A percentile compares a stretch with the other conserved stretches of the same genome.
These are phyloP conservation scores for Rugalucina vietnamica DNA, from an alignment of 2,888 invertebrate genomes.

Conservation along the genomic window DNA sequence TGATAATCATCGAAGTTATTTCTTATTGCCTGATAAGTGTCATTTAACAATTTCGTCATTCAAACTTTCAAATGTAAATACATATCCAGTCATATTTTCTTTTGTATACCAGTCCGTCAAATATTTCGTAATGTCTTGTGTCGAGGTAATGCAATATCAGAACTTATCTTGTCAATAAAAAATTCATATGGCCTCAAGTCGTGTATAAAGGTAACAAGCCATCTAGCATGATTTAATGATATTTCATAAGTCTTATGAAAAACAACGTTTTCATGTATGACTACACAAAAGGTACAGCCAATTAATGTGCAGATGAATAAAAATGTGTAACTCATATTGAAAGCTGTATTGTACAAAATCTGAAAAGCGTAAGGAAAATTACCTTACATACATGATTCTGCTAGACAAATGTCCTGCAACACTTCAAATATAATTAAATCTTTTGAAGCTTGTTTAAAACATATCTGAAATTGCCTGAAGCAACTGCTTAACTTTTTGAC, in stretches of 20 bases:
- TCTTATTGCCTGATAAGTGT: background rate
- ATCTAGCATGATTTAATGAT: background rate
- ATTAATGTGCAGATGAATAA: background rate
- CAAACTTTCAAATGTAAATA: slow-evolving; percentile 12
- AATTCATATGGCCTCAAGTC: background rate
- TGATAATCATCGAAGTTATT: slow-evolving; percentile 19
- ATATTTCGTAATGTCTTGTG: background rate
- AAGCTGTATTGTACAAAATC: background rate
- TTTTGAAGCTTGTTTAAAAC: too few relatives aligned
- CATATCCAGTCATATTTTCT: background rate
- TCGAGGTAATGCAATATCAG: background rate
- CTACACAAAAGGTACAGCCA: background rate
- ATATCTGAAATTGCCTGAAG: too few relatives aligned
- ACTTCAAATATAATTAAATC: too few relatives aligned
- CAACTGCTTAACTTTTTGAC: too few relatives aligned
- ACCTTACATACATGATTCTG: too few relatives aligned
- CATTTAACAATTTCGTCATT: slow-evolving; percentile 6
- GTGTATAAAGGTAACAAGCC: background rate
- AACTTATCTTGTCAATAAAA: background rate
- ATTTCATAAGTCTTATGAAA: background rate
- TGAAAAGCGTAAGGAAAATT: too few relatives aligned
- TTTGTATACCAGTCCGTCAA: background rate
- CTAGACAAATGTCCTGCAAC: too few relatives aligned
- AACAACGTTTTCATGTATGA: background rate
- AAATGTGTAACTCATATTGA: slow-evolving; percentile 9